Evolutionary conservation across 2,888 invertebrate genomes (phyloP), one percentile per base, ranked within the genome.

Genomic region (Iphiclides podalirius): DNA sequence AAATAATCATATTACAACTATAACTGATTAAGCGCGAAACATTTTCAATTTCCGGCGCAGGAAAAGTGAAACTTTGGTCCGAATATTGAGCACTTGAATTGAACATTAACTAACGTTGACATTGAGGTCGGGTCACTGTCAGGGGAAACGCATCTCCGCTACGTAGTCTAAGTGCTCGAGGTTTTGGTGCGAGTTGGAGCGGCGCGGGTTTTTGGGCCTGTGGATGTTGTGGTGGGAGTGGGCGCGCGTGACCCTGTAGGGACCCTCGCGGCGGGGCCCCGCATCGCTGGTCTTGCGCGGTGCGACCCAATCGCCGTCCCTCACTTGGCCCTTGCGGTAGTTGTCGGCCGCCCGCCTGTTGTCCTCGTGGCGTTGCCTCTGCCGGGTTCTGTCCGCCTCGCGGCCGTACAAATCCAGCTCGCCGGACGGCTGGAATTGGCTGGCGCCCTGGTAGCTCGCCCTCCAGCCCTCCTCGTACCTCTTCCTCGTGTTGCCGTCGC

Each of bases 401-500:
- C 91, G 91, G 16, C 93, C 93, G 60, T 93, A 94, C 12, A 93
- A 80, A 67, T 94, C 93, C 58, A 93, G 81, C 53, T 92, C 90
- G 42, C 91, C 90, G n/a, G 91, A 87, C 11, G 92, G 87, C 58
- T 92, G 91, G 61, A 92, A 92, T 66, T 92, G 90, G 60, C 90
- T 90, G 8, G 83, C 72, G 38, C 90, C 90, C 37, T 89, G 84
- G 60, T 91, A 91, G 54, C 90, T 92, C 9, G 93, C 92, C 52
- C 92, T 88, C 94, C 94, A 94, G 0, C 93, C 92, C 38, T 93
- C 91, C 50, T 93, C 91, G 60, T 93, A 93, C 49, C 91, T 90
- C 55, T 82, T 83, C 37, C 90, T 86, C 11, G 90, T 88, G 12
- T 88, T 88, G 15, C 90, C 90, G 47, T 91, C 91, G 31, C 92